phyloP scores from a whole-genome alignment of 2,797 vertebrate species.

The Thalassophryne amazonica region DNA sequence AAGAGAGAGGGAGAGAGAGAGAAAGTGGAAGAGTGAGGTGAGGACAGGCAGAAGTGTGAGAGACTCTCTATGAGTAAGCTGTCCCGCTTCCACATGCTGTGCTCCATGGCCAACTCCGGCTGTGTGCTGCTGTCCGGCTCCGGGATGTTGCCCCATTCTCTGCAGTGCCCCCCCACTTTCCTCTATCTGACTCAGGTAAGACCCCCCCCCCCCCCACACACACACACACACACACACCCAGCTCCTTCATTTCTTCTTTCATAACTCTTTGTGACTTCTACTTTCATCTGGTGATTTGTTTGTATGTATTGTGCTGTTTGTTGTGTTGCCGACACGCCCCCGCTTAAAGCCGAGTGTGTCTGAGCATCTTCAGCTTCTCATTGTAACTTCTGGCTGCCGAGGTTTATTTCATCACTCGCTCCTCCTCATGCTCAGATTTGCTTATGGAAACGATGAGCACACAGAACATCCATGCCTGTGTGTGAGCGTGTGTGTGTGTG shows the following conservation, averaged over 20 bases:
- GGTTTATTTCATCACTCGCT: background rate
- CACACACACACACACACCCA: background rate
- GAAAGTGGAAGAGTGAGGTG: conserved; percentile 25
- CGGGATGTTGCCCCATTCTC: conserved; percentile 90
- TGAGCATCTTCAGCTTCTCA: background rate
- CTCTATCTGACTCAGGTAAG: conserved; percentile 97
- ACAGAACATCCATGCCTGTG: conserved; percentile 9
- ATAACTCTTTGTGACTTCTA: background rate
- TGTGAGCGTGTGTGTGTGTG: background rate
- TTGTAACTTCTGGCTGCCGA: background rate
- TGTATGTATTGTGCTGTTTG: too few species aligned
- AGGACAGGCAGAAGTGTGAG: conserved; percentile 48
- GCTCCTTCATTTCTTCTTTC: background rate
- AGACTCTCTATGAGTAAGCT: conserved; percentile 76
- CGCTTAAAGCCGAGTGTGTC: too few species aligned
- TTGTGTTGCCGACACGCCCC: too few species aligned
- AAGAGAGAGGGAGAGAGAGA: conserved; percentile 25
- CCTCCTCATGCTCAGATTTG: background rate
- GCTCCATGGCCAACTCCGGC: conserved; percentile 95
- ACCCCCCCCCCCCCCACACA: conserved; percentile 36
- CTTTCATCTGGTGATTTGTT: background rate
- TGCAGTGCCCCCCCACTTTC: conserved; percentile 89
- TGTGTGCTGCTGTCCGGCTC: conserved; percentile 92
- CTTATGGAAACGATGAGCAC: conserved; percentile 9
- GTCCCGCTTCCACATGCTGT: conserved; percentile 92